These are phyloP conservation scores for Tenthredo scrophulariae DNA, from an alignment of 2,888 invertebrate species.

Conservation along the genomic window DNA sequence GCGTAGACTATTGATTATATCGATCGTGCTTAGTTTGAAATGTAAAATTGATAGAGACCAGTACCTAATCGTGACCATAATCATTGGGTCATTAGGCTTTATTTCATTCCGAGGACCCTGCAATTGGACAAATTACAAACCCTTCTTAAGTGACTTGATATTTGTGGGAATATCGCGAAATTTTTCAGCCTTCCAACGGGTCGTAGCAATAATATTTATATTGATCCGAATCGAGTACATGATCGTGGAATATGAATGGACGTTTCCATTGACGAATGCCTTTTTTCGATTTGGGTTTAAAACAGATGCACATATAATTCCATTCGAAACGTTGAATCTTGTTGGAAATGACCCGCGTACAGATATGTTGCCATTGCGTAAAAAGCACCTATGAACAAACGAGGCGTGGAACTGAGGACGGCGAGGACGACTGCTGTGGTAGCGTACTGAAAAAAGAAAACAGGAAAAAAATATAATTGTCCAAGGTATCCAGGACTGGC, in stretches of 20 bases:
- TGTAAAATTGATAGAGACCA: slow-evolving; percentile 34
- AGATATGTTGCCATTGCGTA: background rate
- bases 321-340: background rate
- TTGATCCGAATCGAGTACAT: background rate
- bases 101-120: slow-evolving; percentile 14
- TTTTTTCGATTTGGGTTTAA: background rate
- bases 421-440: background rate
- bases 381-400: background rate
- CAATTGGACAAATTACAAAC: slow-evolving; percentile 20
- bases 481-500: slow-evolving; percentile 21
- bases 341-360: background rate
- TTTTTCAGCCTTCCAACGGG: background rate
- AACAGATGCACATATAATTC: background rate
- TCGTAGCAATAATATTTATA: background rate
- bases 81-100: background rate
- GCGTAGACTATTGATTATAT: slow-evolving; percentile 47
- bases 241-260: background rate
- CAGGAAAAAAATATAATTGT: background rate
- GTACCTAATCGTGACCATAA: slow-evolving; percentile 6
- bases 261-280: background rate
- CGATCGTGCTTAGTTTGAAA: slow-evolving; percentile 52
- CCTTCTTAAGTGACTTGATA: background rate
- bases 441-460: background rate
- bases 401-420: background rate
- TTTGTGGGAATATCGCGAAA: slow-evolving; percentile 19